Conservation (phyloP, 2,113 vertebrate species). For the Kobus ellipsiprymnus region DNA sequence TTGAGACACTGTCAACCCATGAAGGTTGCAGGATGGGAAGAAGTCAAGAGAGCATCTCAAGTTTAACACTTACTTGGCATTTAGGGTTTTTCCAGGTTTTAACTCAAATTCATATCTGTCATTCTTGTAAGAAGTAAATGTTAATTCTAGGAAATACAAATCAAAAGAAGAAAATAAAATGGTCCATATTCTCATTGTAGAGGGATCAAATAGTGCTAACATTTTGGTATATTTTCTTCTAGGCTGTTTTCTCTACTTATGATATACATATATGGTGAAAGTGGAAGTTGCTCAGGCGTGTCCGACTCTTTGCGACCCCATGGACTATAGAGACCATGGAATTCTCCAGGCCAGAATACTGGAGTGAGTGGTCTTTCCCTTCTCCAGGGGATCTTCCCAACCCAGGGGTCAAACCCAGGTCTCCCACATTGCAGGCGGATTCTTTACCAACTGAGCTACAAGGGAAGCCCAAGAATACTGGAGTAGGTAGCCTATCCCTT, state of each 20-base stretch:
- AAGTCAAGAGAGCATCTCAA: background rate
- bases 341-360: background rate
- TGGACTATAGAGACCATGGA: background rate
- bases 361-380: background rate
- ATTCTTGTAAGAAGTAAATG: background rate
- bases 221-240: background rate
- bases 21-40: background rate
- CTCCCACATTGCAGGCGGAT: rapidly evolving
- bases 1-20: background rate
- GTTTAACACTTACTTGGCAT: background rate
- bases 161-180: background rate
- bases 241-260: background rate
- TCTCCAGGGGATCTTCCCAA: background rate
- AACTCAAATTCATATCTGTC: background rate
- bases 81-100: background rate
- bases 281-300: rapidly evolving
- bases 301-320: rapidly evolving
- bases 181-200: background rate
- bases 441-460: background rate
- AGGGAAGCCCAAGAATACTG: background rate
- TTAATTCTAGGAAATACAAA: background rate
- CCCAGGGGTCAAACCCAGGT: background rate
- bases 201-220: background rate
- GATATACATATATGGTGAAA: background rate
- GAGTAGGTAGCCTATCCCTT: background rate